phyloP scores from a whole-genome alignment of 2,113 vertebrate genomes.

The Marmota flaviventris region DNA sequence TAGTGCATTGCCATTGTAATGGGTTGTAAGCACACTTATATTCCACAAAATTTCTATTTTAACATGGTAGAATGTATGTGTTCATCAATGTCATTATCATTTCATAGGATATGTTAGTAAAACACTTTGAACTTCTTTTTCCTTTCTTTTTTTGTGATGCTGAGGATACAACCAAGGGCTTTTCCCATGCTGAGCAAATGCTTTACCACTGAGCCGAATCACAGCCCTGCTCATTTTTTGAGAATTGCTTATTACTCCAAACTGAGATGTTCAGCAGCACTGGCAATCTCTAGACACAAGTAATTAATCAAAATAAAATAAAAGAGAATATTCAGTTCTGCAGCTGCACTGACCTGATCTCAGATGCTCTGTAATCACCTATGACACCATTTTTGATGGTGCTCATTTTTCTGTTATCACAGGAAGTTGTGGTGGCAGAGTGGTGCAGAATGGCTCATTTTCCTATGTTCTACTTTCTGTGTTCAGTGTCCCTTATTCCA shows the following conservation, averaged over 20 bases:
- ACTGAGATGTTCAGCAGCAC: not conserved
- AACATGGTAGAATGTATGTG: not conserved
- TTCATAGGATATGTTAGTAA: not conserved
- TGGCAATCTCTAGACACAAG: not conserved
- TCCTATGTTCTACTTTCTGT: too few species aligned
- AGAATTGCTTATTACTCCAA: not conserved
- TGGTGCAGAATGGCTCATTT: too few species aligned
- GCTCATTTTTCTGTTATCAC: too few species aligned
- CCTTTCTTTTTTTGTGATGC: not conserved
- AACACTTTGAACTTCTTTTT: not conserved
- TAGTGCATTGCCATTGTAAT: not conserved
- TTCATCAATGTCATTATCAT: not conserved
- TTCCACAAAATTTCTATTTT: not conserved
- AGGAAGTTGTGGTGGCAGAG: too few species aligned
- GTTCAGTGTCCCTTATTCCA: too few species aligned
- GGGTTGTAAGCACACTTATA: not conserved
- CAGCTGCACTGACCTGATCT: fast-evolving
- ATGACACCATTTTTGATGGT: too few species aligned
- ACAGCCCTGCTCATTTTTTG: not conserved
- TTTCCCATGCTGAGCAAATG: too few species aligned
- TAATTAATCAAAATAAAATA: too few species aligned
- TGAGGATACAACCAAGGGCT: too few species aligned
- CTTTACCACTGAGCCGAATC: not conserved
- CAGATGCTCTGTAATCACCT: not conserved
- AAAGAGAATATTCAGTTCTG: too few species aligned